These are phyloP conservation scores for Columba livia DNA, from an alignment of 2,113 vertebrate species.

Conservation along the genomic window DNA sequence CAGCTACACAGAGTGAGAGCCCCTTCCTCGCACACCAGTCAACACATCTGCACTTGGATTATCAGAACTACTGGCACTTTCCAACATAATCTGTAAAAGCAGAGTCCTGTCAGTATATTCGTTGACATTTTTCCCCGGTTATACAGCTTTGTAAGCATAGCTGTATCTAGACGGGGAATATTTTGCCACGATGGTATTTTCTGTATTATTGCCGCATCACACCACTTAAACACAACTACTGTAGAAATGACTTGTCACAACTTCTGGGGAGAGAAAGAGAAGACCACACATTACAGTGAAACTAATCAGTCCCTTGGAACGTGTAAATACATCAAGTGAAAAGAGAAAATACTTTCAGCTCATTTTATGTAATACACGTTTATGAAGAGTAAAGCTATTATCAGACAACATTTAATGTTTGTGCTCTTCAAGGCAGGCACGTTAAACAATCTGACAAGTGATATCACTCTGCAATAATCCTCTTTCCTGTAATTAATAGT, in stretches of 20 bases:
- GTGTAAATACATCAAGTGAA: background rate
- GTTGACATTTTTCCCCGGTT: background rate
- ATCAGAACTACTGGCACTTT: background rate
- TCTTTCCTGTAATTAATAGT: constrained; percentile 29
- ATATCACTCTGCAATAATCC: constrained; percentile 4
- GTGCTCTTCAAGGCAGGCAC: background rate
- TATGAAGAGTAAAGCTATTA: background rate
- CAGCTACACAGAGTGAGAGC: background rate
- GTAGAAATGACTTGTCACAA: background rate
- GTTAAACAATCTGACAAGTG: constrained; percentile 22
- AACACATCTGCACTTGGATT: background rate
- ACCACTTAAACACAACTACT: background rate
- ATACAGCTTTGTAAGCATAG: background rate
- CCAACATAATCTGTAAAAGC: background rate
- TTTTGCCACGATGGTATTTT: background rate
- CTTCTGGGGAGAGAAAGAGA: background rate
- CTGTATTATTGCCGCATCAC: background rate
- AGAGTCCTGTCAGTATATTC: background rate
- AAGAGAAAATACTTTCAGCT: background rate
- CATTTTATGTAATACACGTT: background rate
- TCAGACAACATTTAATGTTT: background rate
- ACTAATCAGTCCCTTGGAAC: background rate
- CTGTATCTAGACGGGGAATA: background rate
- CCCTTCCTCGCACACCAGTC: background rate
- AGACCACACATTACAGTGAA: background rate